Base-by-base conservation (phyloP, 2,888 invertebrate species). In the Nesidiocoris tenuis region DNA sequence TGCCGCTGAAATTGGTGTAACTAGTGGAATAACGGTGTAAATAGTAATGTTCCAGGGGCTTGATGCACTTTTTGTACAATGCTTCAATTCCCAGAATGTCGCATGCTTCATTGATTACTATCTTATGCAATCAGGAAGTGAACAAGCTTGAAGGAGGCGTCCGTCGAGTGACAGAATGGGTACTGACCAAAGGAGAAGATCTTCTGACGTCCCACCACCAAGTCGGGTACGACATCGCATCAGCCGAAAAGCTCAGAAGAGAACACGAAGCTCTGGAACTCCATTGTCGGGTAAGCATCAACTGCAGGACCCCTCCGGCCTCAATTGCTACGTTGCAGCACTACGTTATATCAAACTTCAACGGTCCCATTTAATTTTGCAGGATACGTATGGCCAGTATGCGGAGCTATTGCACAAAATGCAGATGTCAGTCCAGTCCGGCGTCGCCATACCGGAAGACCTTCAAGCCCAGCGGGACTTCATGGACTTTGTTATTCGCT, bases 401-500 rank as follows among this genome's bases (percentile, higher is more conserved):
- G 91, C 92, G 0, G 92, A 93, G 82, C 82, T 93, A 61, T 85
- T 91, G 12, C 91, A 92, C 82, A 88, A 89, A 83, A 90, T 91
- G 68, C 89, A 90, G 66, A 85, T 85, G 63, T 84, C 90, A 75
- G 85, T 87, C 0, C 84, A 85, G 61, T 79, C 78, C 57, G 82
- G 82, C 64, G 80, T 82, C n/a, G 80, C 80, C 19, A 80, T 82
- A 71, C 86, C 87, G 61, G 87, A 87, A 81, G 91, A 92, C 83
- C 84, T 93, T 65, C 84, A 88, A 77, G 89, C 91, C 0, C 91
- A 91, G 81, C 86, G 90, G 78, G 91, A 92, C 82, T 92, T 92
- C 82, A 92, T 93, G 91, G 91, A 93, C 84, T 91, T 91, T 77
- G 90, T 92, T 0, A 92, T 91, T 81, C 87, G 91, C 76, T 91